Percentiles rank a stretch among this genome's conserved stretches.
phyloP scores from a whole-genome alignment of 2,888 invertebrate species.

The Oxytorus armatus region DNA sequence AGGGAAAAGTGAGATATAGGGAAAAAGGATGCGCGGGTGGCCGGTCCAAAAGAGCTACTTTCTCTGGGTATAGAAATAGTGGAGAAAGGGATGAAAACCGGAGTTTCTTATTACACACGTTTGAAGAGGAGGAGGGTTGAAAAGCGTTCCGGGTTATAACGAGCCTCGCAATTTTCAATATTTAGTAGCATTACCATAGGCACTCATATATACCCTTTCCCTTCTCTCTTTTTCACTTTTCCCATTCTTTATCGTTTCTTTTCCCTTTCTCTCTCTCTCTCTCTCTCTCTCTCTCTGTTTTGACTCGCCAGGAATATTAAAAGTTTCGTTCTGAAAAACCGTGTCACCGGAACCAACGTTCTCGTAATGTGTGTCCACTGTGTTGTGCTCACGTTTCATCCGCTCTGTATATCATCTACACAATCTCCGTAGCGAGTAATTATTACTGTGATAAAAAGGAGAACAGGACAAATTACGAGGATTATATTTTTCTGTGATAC shows the following conservation, averaged over 20 bases:
- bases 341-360: constrained; percentile 59
- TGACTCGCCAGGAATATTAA: constrained; percentile 63
- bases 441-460: constrained; percentile 11
- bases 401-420: constrained; percentile 22
- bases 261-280: constrained; percentile 8
- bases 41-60: constrained; percentile 27
- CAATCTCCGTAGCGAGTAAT: constrained; percentile 21
- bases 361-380: constrained; percentile 54
- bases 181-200: constrained; percentile 69
- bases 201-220: constrained; percentile 21
- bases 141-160: constrained; percentile 66
- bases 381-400: constrained; percentile 34
- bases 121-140: constrained; percentile 24
- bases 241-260: constrained; percentile 37
- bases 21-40: constrained; percentile 38
- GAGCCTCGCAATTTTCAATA: constrained; percentile 73
- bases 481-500: constrained; percentile 21
- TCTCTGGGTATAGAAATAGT: constrained; percentile 29
- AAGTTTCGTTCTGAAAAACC: constrained; percentile 58
- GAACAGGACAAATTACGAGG: neutral
- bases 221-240: constrained; percentile 10
- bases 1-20: constrained; percentile 56
- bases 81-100: constrained; percentile 52
- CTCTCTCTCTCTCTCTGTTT: constrained; percentile 9
- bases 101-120: constrained; percentile 69